Evolutionary conservation across 1,140 invertebrate genomes (phyloP), one percentile per base, ranked within the genome.

Genomic region (Ostrea edulis): DNA sequence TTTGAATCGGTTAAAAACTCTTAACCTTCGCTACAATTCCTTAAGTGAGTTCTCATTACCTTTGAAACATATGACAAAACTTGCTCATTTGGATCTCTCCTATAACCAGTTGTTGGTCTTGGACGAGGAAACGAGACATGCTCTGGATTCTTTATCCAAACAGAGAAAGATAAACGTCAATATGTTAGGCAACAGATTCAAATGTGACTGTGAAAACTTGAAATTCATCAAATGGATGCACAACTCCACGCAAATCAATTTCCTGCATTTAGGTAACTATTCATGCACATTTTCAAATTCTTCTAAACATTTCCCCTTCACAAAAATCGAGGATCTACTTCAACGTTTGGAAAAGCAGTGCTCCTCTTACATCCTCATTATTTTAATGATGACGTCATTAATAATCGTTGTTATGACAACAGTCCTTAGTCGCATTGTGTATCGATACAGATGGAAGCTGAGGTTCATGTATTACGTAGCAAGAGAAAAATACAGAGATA

Each of bases 371-470:
- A 83, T 20, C 14, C 20, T 52, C 20, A 20, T 53, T 52, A 83
- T 83, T 0, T n/a, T 54, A 8, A 11, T n/a, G 11, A 52, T 83
- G 52, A 83, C 82, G 44, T 52, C 52, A 52, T 52, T 14, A 54
- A 83, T 83, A 29, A 53, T 83, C n/a, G 17, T 83, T 53, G 44
- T 20, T 17, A 12, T 54, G n/a, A 53, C 82, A 25, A 83, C 29
- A 35, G 20, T 22, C 11, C n/a, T 83, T 7, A 53, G 82, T 83
- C 44, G 82, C 20, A 83, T 83, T 53, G 8, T 83, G 17, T 53
- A 83, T 54, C 20, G 82, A 11, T 83, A 83, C 11, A 52, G 82
- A 22, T 83, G 82, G 82, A 83, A 83, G 52, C 44, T 83, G 0
- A 52, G 82, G 12, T 83, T 52, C 20, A 52, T 83, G 52, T 83